phyloP scores from a whole-genome alignment of 2,888 invertebrate genomes.

The Tupiocoris notatus region DNA sequence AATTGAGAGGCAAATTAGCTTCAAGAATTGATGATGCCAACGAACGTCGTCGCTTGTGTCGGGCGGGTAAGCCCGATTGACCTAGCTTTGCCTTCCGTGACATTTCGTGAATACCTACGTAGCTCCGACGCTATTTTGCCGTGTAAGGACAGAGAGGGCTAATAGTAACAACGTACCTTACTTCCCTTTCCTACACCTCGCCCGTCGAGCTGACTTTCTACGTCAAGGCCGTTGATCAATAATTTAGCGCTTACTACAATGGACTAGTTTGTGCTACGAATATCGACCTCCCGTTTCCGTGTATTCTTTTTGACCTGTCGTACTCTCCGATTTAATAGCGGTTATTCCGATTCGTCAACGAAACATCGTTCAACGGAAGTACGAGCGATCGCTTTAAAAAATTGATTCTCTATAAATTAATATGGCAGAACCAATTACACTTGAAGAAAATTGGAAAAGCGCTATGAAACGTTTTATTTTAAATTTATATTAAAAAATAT shows the following conservation, averaged over 20 bases:
- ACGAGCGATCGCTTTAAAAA: too few relatives aligned
- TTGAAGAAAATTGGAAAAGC: too few relatives aligned
- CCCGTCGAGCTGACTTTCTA: not conserved
- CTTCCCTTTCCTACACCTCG: not conserved
- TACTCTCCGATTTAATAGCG: not conserved
- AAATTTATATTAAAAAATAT: too few relatives aligned
- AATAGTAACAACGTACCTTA: not conserved
- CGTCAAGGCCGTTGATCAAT: conserved; percentile 21
- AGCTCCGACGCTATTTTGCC: not conserved
- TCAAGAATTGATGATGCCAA: not conserved
- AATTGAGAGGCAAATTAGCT: not conserved
- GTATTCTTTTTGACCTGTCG: not conserved
- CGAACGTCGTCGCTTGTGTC: not conserved
- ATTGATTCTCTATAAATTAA: too few relatives aligned
- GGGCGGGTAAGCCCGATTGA: not conserved
- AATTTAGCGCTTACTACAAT: conserved; percentile 25
- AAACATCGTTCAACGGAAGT: not conserved
- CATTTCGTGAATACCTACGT: not conserved
- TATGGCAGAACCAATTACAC: too few relatives aligned
- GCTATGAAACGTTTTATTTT: too few relatives aligned
- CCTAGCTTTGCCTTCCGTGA: not conserved
- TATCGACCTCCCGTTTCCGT: not conserved
- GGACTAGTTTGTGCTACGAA: conserved; percentile 2
- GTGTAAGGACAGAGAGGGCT: not conserved
- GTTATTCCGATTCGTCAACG: not conserved